A percentile compares a stretch with the other conserved stretches of the same genome.
These are phyloP conservation scores for Hippocampus comes DNA, from an alignment of 2,113 vertebrate genomes.

Conservation along the genomic window DNA sequence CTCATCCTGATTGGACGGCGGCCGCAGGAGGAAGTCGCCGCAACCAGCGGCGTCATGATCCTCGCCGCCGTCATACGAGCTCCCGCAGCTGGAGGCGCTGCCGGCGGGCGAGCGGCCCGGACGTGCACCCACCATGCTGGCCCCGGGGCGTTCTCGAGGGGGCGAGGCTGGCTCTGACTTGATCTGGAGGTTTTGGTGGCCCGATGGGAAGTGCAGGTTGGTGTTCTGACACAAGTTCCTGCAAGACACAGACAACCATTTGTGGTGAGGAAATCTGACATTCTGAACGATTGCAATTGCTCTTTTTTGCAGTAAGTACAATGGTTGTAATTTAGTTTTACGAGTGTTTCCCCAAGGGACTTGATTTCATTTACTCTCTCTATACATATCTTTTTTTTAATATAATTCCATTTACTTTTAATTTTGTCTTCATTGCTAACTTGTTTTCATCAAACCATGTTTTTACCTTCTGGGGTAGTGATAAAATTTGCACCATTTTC, in stretches of 20 bases:
- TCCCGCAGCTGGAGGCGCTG: constrained; percentile 94
- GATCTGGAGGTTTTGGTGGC: constrained; percentile 90
- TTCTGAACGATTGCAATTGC: too few species aligned
- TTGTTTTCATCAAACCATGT: too few species aligned
- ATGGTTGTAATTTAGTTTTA: too few species aligned
- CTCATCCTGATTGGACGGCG: constrained; percentile 80
- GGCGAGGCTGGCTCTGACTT: constrained; percentile 98
- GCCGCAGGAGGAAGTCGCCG: constrained; percentile 84
- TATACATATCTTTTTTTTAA: too few species aligned
- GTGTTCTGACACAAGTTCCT: constrained; percentile 96
- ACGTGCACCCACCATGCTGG: constrained; percentile 59
- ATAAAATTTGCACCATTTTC: too few species aligned
- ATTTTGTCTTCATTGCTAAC: too few species aligned
- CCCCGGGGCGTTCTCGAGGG: constrained; percentile 80
- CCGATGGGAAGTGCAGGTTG: constrained; percentile 88
- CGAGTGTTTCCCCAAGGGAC: too few species aligned
- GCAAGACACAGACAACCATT: constrained; percentile 46
- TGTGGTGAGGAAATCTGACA: too few species aligned
- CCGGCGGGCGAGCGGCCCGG: constrained; percentile 89
- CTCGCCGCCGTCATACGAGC: constrained; percentile 95
- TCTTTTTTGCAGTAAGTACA: too few species aligned
- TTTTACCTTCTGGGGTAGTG: too few species aligned
- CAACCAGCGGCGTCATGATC: constrained; percentile 76
- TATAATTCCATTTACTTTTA: too few species aligned
- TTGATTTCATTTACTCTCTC: too few species aligned